These are phyloP conservation scores for Macaria notata DNA, from an alignment of 2,888 invertebrate species.

Conservation along the genomic window DNA sequence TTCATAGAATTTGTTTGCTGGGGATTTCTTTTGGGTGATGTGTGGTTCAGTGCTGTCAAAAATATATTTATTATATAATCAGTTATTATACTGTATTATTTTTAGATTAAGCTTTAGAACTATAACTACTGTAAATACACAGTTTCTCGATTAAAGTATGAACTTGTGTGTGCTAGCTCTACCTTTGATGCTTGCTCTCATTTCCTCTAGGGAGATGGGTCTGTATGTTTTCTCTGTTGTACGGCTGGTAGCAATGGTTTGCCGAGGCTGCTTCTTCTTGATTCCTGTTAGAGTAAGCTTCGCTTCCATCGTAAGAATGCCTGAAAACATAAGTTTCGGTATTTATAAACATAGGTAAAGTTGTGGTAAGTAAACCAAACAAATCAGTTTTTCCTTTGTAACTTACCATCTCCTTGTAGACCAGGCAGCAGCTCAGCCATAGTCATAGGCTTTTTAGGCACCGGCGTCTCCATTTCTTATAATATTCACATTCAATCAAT, in stretches of 20 bases:
- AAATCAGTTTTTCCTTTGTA: too few species aligned
- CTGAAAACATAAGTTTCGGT: slow-evolving; percentile 34
- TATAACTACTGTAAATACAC: too few species aligned
- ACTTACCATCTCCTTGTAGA: slow-evolving; percentile 45
- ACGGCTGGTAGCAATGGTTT: slow-evolving; percentile 42
- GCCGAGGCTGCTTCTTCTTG: slow-evolving; percentile 57
- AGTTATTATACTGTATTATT: too few species aligned
- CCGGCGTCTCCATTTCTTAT: slow-evolving; percentile 49
- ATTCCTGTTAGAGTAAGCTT: slow-evolving; percentile 50
- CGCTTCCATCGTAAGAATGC: slow-evolving; percentile 54
- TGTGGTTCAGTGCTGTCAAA: slow-evolving; percentile 47
- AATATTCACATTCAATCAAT: background rate
- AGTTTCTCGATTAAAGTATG: too few species aligned
- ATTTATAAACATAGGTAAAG: too few species aligned
- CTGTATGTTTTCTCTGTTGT: slow-evolving; percentile 53
- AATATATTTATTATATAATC: too few species aligned
- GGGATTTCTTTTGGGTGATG: slow-evolving; percentile 41
- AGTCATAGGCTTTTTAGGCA: slow-evolving; percentile 52
- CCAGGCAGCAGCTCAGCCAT: slow-evolving; percentile 62
- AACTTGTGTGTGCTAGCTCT: slow-evolving; percentile 4
- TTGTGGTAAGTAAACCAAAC: too few species aligned
- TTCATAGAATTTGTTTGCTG: slow-evolving; percentile 44
- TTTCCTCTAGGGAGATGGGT: slow-evolving; percentile 64
- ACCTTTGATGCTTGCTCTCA: slow-evolving; percentile 56
- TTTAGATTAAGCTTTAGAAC: too few species aligned